Base-by-base conservation (phyloP, 2,888 invertebrate species). In the Coenonympha arcania region DNA sequence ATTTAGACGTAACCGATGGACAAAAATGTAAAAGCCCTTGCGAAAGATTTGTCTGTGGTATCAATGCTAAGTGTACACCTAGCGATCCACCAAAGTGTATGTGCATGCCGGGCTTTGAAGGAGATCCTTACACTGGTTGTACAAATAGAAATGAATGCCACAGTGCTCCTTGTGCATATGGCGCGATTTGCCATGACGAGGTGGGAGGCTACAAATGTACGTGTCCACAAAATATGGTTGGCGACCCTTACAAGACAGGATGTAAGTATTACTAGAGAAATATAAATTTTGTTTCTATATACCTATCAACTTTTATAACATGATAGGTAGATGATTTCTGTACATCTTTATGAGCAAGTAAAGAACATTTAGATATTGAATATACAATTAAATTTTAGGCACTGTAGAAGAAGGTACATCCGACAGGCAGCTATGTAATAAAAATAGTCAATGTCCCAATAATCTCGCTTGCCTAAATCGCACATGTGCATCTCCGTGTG, bases 1-100 rank as follows among this genome's bases (percentile, higher is more conserved):
- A 94, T 74, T 89, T 92, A 22, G 96, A 96, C 70, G 89, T 92
- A 6, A 87, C 89, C 15, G 94, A 95, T 68, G 91, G 91, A 26
- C 94, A 94, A 71, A 92, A 92, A 71, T 96, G 96, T 72, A 95
- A 95, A 81, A 96, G 93, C 85, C 96, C 96, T 5, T 96, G 96
- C 72, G 95, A 96, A 75, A 89, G 95, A 54, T 95, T 93, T 72
- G 91, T 92, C 6, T 96, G 96, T 64, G 96, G 96, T 24, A 92
- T 95, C 41, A 95, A 96, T 70, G 93, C 95, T 3, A 93, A 93
- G 78, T 96, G 96, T 71, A 94, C 94, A 1, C 94, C 95, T 0
- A 93, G 92, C 52, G 94, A 95, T 79, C 95, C 95, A 6, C 95
- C 96, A 0, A 91, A 90, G 65, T 96, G 96, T 71, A 91, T 93